Base-by-base conservation (phyloP, 2,797 vertebrate genomes). In the Takifugu rubripes region DNA sequence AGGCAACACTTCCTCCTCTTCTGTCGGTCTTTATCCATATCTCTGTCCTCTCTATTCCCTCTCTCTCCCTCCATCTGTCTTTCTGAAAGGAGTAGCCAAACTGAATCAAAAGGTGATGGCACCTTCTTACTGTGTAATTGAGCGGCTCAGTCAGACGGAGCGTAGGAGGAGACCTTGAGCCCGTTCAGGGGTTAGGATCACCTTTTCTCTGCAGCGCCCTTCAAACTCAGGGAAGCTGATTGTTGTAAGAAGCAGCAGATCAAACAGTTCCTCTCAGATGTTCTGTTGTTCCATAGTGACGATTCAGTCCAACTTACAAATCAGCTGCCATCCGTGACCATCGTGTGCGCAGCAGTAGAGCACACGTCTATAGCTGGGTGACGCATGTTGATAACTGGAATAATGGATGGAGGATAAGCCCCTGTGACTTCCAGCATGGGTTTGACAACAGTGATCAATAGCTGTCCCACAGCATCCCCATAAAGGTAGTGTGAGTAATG, bases 401-500 rank as follows among this genome's bases (percentile, higher is more conserved):
- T 81, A 84, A 84, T 83, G 69, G 82, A 69, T 71, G 48, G 54
- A 77, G 70, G 78, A 78, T 65, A 57, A 75, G 75, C 61, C 49
- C 43, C 52, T 59, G 61, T 75, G 75, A 72, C 60, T 84, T 71
- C 49, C 48, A 68, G 62, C 52, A 57, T 69, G 46, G 40, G 55
- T 67, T 51, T 81, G 82, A 83, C 86, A 81, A 68, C 61, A 56
- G 60, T 71, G 75, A 89, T 87, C 85, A 83, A 86, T 84, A 78
- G 77, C 64, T 66, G 56, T 75, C 82, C 79, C 70, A 21, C 49
- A 25, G 31, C 24, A 42, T 68, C 69, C 79, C 6, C 29, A 84
- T 76, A 74, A 25, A 60, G 31, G 2, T 33, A 9, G 6, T 6
- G 8, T 33, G 31, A 5, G 8, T 33, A 57, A 57, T 58, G 56